phyloP scores from a whole-genome alignment of 2,797 vertebrate species.

The Enteromius anoplus region DNA sequence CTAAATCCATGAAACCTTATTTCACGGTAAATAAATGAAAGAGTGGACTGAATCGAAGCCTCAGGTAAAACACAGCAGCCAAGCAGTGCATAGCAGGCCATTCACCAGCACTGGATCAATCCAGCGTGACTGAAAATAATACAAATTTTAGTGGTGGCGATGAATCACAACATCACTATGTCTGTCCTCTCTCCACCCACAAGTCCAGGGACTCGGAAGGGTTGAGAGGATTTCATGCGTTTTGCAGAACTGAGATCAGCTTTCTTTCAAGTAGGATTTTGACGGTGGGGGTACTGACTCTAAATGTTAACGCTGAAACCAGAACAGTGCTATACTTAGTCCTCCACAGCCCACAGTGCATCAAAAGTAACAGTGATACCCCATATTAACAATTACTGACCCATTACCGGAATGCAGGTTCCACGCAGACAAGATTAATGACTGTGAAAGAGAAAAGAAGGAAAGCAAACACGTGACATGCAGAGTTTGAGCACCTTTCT shows the following conservation, averaged over 20 bases:
- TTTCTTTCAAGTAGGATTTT: constrained; percentile 20
- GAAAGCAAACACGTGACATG: not conserved
- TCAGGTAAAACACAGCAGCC: constrained; percentile 53
- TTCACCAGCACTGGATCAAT: constrained; percentile 33
- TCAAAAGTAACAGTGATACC: constrained; percentile 34
- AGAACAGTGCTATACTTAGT: constrained; percentile 24
- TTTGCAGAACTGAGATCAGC: constrained; percentile 19
- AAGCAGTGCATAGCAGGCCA: constrained; percentile 47
- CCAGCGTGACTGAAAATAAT: constrained; percentile 43
- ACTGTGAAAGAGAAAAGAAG: constrained; percentile 29
- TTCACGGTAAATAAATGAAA: not conserved
- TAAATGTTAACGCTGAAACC: constrained; percentile 12
- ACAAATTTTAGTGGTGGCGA: not conserved
- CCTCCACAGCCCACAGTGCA: constrained; percentile 12
- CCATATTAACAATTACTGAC: constrained; percentile 32
- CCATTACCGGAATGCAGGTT: constrained; percentile 28
- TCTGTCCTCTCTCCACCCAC: constrained; percentile 14
- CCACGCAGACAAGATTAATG: constrained; percentile 1
- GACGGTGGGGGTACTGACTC: not conserved
- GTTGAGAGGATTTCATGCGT: constrained; percentile 5
- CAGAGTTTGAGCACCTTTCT: not conserved
- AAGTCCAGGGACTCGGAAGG: constrained; percentile 7
- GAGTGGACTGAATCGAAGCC: constrained; percentile 31
- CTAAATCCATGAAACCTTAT: not conserved
- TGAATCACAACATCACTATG: constrained; percentile 49